phyloP scores from a whole-genome alignment of 2,113 vertebrate species.

The Romanogobio albipinnatus region DNA sequence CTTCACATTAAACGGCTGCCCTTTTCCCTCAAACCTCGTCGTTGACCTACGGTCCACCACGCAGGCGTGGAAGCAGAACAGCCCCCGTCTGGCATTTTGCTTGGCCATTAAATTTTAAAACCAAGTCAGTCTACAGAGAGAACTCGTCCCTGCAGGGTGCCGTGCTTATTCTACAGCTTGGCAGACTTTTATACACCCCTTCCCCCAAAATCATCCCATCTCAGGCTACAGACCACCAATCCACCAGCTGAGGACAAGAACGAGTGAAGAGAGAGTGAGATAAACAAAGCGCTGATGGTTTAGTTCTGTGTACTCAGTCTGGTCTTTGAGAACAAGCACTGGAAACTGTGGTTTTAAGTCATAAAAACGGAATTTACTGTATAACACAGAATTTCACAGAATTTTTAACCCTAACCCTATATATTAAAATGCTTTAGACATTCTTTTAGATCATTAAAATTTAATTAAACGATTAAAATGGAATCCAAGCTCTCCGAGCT shows the following conservation, averaged over 20 bases:
- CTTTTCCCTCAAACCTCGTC: slow-evolving; percentile 43
- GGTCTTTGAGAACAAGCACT: neutral
- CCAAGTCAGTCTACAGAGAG: slow-evolving; percentile 60
- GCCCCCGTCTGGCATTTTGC: slow-evolving; percentile 68
- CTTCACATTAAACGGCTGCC: slow-evolving; percentile 31
- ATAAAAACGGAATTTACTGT: too few species aligned
- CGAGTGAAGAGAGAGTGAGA: neutral
- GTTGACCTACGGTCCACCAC: slow-evolving; percentile 63
- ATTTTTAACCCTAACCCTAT: too few species aligned
- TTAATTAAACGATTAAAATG: too few species aligned
- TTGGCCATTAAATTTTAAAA: slow-evolving; percentile 74
- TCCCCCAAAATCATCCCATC: slow-evolving; percentile 21
- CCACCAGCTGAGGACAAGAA: slow-evolving; percentile 20
- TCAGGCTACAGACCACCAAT: neutral
- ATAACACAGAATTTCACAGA: too few species aligned
- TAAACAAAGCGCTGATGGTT: neutral
- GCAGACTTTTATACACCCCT: slow-evolving; percentile 57
- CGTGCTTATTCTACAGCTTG: slow-evolving; percentile 60
- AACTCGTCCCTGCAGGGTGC: slow-evolving; percentile 63
- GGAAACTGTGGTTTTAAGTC: neutral
- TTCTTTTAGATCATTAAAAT: too few species aligned
- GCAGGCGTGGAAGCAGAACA: slow-evolving; percentile 53
- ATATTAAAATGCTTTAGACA: too few species aligned
- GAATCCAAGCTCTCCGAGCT: too few species aligned
- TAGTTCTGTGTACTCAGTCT: neutral